Evolutionary conservation across 2,113 vertebrate species (phyloP), one percentile per base, ranked within the genome.

Genomic region (Hyaena hyaena): DNA sequence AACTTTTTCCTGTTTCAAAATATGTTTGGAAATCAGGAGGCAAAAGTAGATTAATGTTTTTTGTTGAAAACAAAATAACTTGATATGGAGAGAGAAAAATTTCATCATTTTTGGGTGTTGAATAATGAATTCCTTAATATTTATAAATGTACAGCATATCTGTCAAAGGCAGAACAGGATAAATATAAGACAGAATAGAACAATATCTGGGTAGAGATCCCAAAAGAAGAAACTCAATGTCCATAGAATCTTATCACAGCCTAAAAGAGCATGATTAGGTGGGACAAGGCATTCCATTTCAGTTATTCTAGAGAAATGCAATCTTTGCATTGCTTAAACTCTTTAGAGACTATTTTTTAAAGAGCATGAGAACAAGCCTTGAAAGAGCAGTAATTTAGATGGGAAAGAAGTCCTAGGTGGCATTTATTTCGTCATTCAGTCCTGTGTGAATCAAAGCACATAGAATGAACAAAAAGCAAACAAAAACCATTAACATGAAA

Each of bases 401-500:
- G 58, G 65, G 90, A 90, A 96, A 97, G 24, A 96, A 96, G 73
- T 95, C 76, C 95, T 94, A 96, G 69, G 53, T 96, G 95, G 77
- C 92, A 92, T 86, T 95, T 33, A 92, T 86, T 95, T 33, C n/a
- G 43, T 66, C 71, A 43, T 84, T 82, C 80, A 31, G 35, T 58
- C 31, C 4, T 58, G 2, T 45, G 35, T 88, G 19, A 16, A 68
- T 86, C 66, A 94, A 98, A 97, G n/a, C 74, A 82, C 81, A 96
- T 10, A 53, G 48, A 95, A 48, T 31, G 15, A 82, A 82, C 93
- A 96, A 55, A 69, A 88, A 79, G 53, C 28, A 53, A 65, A 28
- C 10, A 63, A 31, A 31, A 58, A 1, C 19, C 86, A 95, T 76
- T 93, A 97, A 97, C 94, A 97, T 97, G 53, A 97, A 97, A 98